Base-by-base conservation (phyloP, 1,140 invertebrate genomes). In the Brachionus angularis region DNA sequence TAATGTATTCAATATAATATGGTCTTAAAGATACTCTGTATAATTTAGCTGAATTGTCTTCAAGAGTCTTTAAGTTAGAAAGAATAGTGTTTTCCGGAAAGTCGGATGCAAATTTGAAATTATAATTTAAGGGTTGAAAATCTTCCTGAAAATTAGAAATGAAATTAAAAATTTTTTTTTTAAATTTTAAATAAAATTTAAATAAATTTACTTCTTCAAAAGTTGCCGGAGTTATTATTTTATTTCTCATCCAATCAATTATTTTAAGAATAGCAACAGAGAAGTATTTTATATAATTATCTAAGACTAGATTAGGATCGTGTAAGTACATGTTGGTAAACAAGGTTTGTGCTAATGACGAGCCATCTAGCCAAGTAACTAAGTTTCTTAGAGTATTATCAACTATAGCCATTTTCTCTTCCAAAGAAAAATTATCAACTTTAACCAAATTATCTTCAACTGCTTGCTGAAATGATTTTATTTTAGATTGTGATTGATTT, bases 311-410 rank as follows among this genome's bases (percentile, higher is more conserved):
- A 75, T 88, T 85, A 5, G 93, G 92, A 75, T 93, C 88, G 81
- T 97, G 93, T 34, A 97, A 82, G 78, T 96, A 97, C 29, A 97
- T 85, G 82, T 96, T 96, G 8, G 92, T 97, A 77, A 97, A 96
- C 10, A 98, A 88, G 18, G 95, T 97, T 84, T 97, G 93, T 29
- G 92, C 93, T 73, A 96, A 84, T 12, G 93, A 97, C 78, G 95
- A 91, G 0, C 93, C 92, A 81, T 95, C 91, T 14, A 96, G 79
- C 91, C 92, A 96, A 0, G 91, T 92, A 7, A 50, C 62, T 12
- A 97, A 85, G 79, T 92, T 93, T 10, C 91, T 87, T 75, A 93
- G 87, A 21, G 93, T 91, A 5, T 89, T 89, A 85, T 98, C 95
- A 76, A 96, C 93, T 50, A 96, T 90, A 39, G 90, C 91, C 55